Evolutionary conservation across 2,797 vertebrate species (phyloP), one percentile per base, ranked within the genome.

Genomic region (Cottoperca gobio): DNA sequence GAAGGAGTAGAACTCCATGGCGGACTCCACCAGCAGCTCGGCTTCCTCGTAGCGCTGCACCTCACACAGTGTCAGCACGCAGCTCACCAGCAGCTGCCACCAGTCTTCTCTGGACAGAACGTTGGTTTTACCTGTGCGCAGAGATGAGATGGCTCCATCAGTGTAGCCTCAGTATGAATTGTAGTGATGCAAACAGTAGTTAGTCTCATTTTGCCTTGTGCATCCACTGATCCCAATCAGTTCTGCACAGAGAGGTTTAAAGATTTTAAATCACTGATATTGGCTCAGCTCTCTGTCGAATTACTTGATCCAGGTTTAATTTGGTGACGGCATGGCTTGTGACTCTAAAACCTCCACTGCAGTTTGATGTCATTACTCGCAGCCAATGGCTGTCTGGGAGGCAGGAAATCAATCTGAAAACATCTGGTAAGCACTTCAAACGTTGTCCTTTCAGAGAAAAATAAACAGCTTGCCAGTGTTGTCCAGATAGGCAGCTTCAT

Each of bases 81-180:
- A 96, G 91, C 95, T 96, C 79, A 97, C 80, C 35, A 99, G 92
- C 74, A 98, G 95, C 89, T 95, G 96, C 98, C 98, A 99, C 98
- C 98, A 99, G 91, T 99, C 98, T 21, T 99, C 98, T 78, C 95
- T 97, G 8, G 96, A 96, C 84, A 99, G 86, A 16, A 99, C 97
- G 0, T 96, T 98, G 0, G 97, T 95, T 88, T 96, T 95, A 40
- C 95, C 92, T 93, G 75, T 19, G 0, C 2, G 64, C 17, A 10
- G 6, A 10, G 28, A 73, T 0, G 2, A 35, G 1, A 49, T 12
- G 2, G n/a, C 0, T 16, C 5, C 40, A 17, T 70, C 23, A 28
- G 24, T 5, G 13, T 4, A 6, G 12, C 40, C 11, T 23, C 45
- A 21, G 8, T 5, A 37, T 17, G 28, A 37, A 17, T 12, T 11